A percentile compares a stretch with the other conserved stretches of the same genome.
These are phyloP conservation scores for Pseudotriccus pelzelni DNA, from an alignment of 2,797 vertebrate species.

Conservation along the genomic window DNA sequence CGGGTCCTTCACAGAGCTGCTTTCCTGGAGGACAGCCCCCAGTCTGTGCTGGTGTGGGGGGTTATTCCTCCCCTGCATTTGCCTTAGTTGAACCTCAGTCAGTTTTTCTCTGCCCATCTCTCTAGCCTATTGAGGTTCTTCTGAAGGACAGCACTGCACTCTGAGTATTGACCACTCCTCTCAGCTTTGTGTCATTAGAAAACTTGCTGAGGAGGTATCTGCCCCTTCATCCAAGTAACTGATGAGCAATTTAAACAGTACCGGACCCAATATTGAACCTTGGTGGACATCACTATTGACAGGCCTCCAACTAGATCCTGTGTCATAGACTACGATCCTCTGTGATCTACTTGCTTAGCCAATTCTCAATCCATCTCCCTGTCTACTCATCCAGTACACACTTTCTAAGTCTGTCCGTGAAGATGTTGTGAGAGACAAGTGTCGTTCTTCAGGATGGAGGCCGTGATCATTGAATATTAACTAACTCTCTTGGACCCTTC, in stretches of 20 bases:
- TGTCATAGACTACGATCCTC: not conserved
- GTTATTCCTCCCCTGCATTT: not conserved
- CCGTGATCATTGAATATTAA: not conserved
- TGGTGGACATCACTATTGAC: not conserved
- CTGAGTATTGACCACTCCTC: accelerated
- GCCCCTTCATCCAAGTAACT: not conserved
- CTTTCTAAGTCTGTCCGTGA: not conserved
- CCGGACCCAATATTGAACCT: not conserved
- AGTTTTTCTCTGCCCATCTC: not conserved
- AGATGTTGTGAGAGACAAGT: not conserved
- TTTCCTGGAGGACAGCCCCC: not conserved
- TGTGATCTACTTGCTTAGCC: not conserved
- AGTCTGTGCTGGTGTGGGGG: not conserved
- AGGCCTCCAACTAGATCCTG: not conserved
- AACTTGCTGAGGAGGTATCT: not conserved
- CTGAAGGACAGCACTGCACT: not conserved
- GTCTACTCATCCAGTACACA: not conserved
- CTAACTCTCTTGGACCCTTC: not conserved
- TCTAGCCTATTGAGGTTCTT: accelerated
- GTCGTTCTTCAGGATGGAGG: not conserved
- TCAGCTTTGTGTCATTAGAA: not conserved
- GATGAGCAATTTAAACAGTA: not conserved
- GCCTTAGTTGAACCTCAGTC: accelerated
- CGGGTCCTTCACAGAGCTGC: not conserved
- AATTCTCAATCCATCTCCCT: not conserved